A percentile compares a stretch with the other conserved stretches of the same genome.
Conservation (phyloP, 2,888 invertebrate genomes). For the Acanthosepion lycidas region DNA sequence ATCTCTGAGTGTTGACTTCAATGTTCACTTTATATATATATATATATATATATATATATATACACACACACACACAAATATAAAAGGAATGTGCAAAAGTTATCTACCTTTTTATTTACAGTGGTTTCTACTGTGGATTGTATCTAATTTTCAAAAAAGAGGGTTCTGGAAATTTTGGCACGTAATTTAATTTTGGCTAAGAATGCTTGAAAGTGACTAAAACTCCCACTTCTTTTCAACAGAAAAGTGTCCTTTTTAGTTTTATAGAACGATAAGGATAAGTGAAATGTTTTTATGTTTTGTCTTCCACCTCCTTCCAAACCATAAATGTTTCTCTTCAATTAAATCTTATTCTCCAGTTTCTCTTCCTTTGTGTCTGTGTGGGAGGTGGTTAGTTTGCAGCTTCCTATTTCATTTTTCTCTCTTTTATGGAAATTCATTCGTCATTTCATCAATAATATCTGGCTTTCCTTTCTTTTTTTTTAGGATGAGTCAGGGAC, state of each 20-base stretch:
- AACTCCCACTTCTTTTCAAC: conserved; percentile 33
- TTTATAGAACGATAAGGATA: background rate
- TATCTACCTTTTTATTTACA: too few relatives aligned
- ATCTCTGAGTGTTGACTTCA: too few relatives aligned
- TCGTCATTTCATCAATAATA: too few relatives aligned
- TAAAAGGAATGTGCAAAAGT: too few relatives aligned
- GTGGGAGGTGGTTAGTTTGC: background rate
- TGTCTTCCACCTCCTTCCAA: background rate
- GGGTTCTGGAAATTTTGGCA: too few relatives aligned
- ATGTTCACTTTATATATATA: too few relatives aligned
- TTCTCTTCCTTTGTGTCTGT: background rate
- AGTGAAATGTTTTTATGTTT: background rate
- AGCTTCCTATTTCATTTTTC: background rate
- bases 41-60: too few relatives aligned
- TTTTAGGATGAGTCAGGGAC: too few relatives aligned
- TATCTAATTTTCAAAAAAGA: too few relatives aligned
- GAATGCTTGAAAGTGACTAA: background rate
- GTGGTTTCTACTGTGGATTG: too few relatives aligned
- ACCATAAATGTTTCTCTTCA: background rate
- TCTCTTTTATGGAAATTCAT: background rate
- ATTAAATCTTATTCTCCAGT: background rate
- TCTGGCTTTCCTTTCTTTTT: background rate
- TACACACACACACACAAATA: too few relatives aligned
- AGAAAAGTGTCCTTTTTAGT: background rate
- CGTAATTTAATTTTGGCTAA: background rate